Evolutionary conservation across 2,888 invertebrate species (phyloP), one percentile per base, ranked within the genome.

Genomic region (Malachius bipustulatus): DNA sequence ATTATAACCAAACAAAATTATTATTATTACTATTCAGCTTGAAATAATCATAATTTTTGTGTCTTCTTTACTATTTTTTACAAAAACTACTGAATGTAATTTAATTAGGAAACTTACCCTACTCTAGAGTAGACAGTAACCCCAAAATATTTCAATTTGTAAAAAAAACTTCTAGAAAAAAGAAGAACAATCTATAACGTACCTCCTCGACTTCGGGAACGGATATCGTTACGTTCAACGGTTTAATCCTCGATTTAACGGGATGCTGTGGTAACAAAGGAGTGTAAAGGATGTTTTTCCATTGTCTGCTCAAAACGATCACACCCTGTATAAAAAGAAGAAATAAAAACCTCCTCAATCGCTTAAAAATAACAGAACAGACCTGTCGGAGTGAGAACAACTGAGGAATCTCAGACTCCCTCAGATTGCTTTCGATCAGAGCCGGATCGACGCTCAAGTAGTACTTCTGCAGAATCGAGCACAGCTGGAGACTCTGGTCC

Each of bases 211-310:
- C 70, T 53, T 84, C 82, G 0, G 85, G 83, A 39, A 90, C 71
- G 2, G 89, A 82, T 60, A 91, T 90, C 1, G 88, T 84, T 1
- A 91, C 88, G 55, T 88, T 90, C 43, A 89, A 71, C 2, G 85
- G 84, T 50, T 81, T 80, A 49, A 81, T 72, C 56, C 85, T 83
- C 39, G 78, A 79, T 67, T 87, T 85, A 56, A 88, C 84, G 59
- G 85, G 88, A 57, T 89, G 87, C 43, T 60, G 55, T 35, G 90
- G 71, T 26, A 94, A 66, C 43, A 90, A 67, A 0, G 96, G 94
- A 46, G 93, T 93, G 59, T 94, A 93, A 12, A 96, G 66, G 2
- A 89, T 83, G 60, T 90, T 93, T 65, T 94, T 94, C 96, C 94
- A 96, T 58, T 96, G 94, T 1, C 94, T 75, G 52, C 90, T 90